Conservation (phyloP, 1,140 invertebrate species). For the Sitobion miscanthi region DNA sequence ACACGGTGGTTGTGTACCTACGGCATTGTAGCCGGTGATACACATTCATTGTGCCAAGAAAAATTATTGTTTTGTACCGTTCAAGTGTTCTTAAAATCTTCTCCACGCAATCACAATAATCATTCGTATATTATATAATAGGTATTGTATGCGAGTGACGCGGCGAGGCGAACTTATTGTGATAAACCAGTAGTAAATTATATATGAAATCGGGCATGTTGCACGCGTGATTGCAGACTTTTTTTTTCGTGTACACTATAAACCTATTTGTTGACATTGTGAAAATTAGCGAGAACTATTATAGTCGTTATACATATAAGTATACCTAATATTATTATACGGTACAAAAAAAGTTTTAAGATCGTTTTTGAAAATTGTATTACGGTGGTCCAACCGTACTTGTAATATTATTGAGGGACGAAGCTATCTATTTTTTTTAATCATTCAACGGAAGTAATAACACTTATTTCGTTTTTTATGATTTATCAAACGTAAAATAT, state of each 20-base stretch:
- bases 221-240: background rate
- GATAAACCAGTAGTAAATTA: no score
- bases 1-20: background rate
- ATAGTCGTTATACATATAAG: background rate
- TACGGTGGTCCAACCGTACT: no score
- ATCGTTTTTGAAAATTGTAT: background rate
- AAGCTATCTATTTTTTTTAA: background rate
- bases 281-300: background rate
- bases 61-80: background rate
- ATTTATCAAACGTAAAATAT: no score
- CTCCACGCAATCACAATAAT: background rate
- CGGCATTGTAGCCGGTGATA: background rate
- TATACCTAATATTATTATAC: no score
- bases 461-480: background rate
- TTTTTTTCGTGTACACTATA: background rate
- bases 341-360: background rate
- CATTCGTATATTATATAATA: background rate
- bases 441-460: background rate
- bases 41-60: background rate
- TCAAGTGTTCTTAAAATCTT: background rate
- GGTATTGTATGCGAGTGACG: no score
- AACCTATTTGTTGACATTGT: background rate
- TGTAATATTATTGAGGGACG: background rate
- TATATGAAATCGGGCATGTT: no score
- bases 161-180: no score